These are phyloP conservation scores for Phengaris alcon DNA, from an alignment of 2,888 invertebrate species.

Conservation along the genomic window DNA sequence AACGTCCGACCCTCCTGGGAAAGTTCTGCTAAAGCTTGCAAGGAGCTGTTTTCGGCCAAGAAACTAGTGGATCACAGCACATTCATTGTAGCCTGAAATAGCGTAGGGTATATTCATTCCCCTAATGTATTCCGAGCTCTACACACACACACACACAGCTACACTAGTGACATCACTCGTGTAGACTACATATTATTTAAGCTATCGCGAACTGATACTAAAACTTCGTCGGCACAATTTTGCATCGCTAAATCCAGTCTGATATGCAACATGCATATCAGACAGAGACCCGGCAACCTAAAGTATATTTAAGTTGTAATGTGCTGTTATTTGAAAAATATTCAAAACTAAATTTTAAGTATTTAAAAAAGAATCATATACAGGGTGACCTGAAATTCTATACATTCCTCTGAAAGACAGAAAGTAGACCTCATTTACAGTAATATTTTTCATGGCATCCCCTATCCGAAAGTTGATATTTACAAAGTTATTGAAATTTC, in stretches of 20 bases:
- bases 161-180: background rate
- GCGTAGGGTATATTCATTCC: background rate
- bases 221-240: conserved; percentile 22
- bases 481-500: too few relatives aligned
- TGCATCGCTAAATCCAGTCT: conserved; percentile 25
- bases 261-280: too few relatives aligned
- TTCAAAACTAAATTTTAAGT: background rate
- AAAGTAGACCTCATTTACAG: too few relatives aligned
- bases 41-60: conserved; percentile 6
- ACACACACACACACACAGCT: background rate
- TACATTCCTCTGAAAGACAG: too few relatives aligned
- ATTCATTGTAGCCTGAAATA: conserved; percentile 6
- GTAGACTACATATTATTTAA: conserved; percentile 16
- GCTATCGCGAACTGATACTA: conserved; percentile 19
- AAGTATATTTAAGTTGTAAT: background rate
- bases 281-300: background rate
- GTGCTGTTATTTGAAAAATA: background rate
- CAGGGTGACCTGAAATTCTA: too few relatives aligned
- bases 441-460: too few relatives aligned
- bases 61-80: background rate
- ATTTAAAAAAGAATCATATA: too few relatives aligned
- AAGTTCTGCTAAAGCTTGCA: background rate
- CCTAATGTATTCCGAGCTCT: background rate
- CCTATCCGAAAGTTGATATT: too few relatives aligned
- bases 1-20: background rate